phyloP scores from a whole-genome alignment of 2,888 invertebrate species.

The Alloplasta piceator region DNA sequence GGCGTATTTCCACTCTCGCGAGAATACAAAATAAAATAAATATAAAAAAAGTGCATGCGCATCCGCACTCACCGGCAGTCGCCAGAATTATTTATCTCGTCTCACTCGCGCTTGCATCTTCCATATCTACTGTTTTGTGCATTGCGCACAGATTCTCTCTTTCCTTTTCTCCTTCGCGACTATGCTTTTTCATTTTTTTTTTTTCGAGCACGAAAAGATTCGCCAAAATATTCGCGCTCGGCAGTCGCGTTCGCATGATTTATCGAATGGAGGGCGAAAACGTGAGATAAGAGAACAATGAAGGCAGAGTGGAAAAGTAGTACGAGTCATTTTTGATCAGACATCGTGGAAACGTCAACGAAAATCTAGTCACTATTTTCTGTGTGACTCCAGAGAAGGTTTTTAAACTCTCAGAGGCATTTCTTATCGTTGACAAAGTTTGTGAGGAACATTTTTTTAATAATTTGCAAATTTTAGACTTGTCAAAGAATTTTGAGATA shows the following conservation, averaged over 20 bases:
- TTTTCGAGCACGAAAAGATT: constrained; percentile 7
- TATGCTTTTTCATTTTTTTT: constrained; percentile 1
- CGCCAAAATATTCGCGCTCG: not conserved
- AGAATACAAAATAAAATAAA: constrained; percentile 27
- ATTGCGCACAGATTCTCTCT: constrained; percentile 2
- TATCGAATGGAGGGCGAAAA: not conserved
- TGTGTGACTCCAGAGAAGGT: too few species aligned
- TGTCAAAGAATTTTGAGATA: too few species aligned
- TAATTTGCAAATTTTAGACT: too few species aligned
- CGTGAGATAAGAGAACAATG: not conserved
- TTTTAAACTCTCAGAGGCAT: too few species aligned
- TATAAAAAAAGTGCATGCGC: constrained; percentile 24
- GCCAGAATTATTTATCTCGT: constrained; percentile 52
- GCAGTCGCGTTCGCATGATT: not conserved
- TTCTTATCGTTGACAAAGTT: too few species aligned
- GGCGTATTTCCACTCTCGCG: constrained; percentile 22
- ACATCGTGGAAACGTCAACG: not conserved
- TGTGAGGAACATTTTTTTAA: too few species aligned
- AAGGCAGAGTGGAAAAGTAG: constrained; percentile 25
- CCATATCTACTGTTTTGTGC: constrained; percentile 6
- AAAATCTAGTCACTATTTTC: too few species aligned
- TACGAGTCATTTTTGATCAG: constrained; percentile 21
- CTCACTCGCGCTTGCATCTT: constrained; percentile 2
- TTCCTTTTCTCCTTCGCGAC: not conserved
- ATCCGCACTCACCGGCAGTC: constrained; percentile 40